Evolutionary conservation across 1,140 invertebrate species (phyloP).

Genomic region (Drosophila obscura): DNA sequence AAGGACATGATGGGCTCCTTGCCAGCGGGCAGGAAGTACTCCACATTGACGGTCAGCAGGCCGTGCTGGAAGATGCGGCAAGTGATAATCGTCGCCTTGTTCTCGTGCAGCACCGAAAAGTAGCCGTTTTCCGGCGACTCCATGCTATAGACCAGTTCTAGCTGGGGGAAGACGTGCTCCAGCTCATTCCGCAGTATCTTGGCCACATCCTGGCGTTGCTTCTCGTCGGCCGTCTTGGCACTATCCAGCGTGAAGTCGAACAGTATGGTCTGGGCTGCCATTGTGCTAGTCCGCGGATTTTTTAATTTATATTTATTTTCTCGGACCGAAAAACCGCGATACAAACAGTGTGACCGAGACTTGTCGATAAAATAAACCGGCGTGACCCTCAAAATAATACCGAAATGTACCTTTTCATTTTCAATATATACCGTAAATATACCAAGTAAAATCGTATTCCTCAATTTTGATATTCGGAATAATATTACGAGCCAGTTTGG

Average conservation of each 20-base stretch:
- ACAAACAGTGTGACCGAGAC: background rate
- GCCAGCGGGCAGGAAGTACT: conserved; percentile 90
- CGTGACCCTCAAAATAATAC: too few species aligned
- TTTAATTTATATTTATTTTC: background rate
- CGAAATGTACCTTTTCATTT: too few species aligned
- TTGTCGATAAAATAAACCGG: background rate
- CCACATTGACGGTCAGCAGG: conserved; percentile 91
- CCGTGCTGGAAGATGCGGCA: conserved; percentile 88
- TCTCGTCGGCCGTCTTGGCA: conserved; percentile 87
- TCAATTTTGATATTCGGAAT: too few species aligned
- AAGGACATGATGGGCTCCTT: conserved; percentile 89
- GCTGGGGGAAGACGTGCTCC: conserved; percentile 88
- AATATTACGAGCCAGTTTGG: too few species aligned
- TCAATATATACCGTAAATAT: background rate
- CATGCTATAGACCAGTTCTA: conserved; percentile 86
- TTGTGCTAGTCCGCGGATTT: conserved; percentile 66
- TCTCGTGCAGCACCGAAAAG: conserved; percentile 88
- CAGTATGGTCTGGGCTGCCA: conserved; percentile 92
- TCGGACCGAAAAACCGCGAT: background rate
- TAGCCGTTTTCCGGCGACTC: conserved; percentile 88
- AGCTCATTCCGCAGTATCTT: conserved; percentile 88
- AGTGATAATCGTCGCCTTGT: conserved; percentile 88
- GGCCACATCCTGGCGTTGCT: conserved; percentile 87
- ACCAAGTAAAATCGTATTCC: too few species aligned
- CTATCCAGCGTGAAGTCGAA: conserved; percentile 92